phyloP scores from a whole-genome alignment of 2,113 vertebrate genomes.

The Phaethornis superciliosus region DNA sequence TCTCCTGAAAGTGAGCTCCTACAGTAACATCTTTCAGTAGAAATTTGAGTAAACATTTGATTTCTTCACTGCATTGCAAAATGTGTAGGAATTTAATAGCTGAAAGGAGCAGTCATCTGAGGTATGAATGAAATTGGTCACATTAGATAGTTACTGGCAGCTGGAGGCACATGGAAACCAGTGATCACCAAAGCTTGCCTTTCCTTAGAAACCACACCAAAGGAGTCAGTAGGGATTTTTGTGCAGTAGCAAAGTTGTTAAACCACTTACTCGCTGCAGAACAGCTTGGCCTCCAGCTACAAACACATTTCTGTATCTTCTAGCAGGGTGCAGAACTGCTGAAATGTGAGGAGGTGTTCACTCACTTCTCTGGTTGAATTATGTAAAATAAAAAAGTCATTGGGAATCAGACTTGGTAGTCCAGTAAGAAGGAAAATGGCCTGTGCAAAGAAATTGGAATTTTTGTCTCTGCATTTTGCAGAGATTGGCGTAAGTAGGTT shows the following conservation, averaged over 20 bases:
- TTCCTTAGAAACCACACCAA: background rate
- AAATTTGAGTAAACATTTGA: rapidly evolving
- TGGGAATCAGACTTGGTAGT: background rate
- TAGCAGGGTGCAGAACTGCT: background rate
- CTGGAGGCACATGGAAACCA: background rate
- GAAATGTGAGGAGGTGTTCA: background rate
- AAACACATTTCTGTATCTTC: background rate
- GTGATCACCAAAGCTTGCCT: background rate
- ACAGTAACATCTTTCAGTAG: background rate
- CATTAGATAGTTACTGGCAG: background rate
- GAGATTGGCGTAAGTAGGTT: background rate
- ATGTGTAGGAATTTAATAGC: background rate
- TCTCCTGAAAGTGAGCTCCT: background rate
- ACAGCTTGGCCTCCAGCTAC: background rate
- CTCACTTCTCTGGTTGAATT: background rate
- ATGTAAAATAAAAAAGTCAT: background rate
- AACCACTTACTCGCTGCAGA: rapidly evolving
- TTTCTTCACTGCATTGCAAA: background rate
- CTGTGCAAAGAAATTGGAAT: background rate
- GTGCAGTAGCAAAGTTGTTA: background rate
- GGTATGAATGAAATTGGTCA: background rate
- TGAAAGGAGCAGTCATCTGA: background rate
- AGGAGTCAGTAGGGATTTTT: background rate
- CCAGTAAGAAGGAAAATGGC: background rate
- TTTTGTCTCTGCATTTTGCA: background rate